Evolutionary conservation across 2,113 vertebrate species (phyloP), one percentile per base, ranked within the genome.

Genomic region (Dipodomys ordii): DNA sequence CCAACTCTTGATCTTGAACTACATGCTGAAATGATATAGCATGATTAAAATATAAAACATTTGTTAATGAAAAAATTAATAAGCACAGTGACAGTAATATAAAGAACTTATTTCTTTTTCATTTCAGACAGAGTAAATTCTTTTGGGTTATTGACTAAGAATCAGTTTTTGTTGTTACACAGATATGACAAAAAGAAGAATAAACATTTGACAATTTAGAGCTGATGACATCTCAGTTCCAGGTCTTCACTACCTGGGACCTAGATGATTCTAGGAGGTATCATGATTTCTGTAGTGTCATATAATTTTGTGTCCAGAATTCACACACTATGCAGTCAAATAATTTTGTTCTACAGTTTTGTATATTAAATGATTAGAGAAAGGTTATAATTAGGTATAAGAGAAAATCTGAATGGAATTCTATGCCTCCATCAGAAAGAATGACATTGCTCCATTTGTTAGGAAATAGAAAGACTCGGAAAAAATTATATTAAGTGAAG

Each of bases 31-130:
- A 93, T 82, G 16, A 60, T n/a, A 25, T 93, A 86, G 62, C 25
- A 64, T 92, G 32, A 92, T 96, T 96, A 78, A 91, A 94, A 91
- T 93, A 25, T 91, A 78, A 94, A 90, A 39, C 71, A 65, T 49
- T 87, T 94, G 4, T 64, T 49, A 83, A 44, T 88, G 62, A 88
- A 89, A 83, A 73, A 18, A 65, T 10, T 46, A 86, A 69, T 83
- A 9, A 85, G 22, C n/a, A 93, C 44, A 93, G 32, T 79, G 25
- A 2, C n/a, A 62, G 53, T 77, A 65, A 44, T 86, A n/a, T 44
- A 77, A 82, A 92, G 80, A 71, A 23, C 44, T 94, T 30, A 65
- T 1, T 80, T 20, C 68, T 64, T 32, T 87, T 7, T 60, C 6
- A 76, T 72, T 20, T 64, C 62, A 46, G 57, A 1, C 15, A 72